phyloP scores from a whole-genome alignment of 2,797 vertebrate species.

The Centroberyx gerrardi region DNA sequence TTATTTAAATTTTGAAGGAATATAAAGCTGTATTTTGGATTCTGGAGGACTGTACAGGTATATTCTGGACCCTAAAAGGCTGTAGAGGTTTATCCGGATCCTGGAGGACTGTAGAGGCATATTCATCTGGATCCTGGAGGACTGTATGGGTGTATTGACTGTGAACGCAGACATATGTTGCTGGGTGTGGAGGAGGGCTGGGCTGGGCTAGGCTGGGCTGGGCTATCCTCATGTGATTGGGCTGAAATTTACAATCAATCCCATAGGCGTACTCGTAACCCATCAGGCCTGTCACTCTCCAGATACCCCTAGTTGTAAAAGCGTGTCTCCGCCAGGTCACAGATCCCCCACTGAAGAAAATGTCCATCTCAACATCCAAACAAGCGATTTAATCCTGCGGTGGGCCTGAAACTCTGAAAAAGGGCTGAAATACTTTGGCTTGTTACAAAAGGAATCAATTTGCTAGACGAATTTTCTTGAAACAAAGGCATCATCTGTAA shows the following conservation, averaged over 20 bases:
- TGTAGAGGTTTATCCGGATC: background rate
- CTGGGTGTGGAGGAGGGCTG: too few species aligned
- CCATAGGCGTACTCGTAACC: background rate
- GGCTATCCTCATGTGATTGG: conserved; percentile 11
- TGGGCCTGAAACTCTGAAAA: background rate
- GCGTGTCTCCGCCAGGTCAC: background rate
- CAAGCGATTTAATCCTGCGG: background rate
- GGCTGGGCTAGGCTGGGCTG: too few species aligned
- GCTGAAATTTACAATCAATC: conserved; percentile 8
- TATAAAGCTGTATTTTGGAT: too few species aligned
- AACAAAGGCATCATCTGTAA: too few species aligned
- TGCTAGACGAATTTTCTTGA: too few species aligned
- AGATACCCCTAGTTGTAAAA: conserved; percentile 8
- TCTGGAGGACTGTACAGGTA: too few species aligned
- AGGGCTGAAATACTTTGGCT: too few species aligned
- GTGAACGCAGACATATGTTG: too few species aligned
- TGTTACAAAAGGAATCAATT: too few species aligned
- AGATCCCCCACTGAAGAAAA: background rate
- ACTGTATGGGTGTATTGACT: too few species aligned
- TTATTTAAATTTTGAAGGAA: background rate
- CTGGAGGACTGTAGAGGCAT: too few species aligned
- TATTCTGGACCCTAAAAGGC: background rate
- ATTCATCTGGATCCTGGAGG: background rate
- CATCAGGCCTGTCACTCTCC: conserved; percentile 11
- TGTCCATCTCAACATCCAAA: background rate